Percentiles rank a stretch among this genome's conserved stretches.
Conservation (phyloP, 2,888 invertebrate species). For the Iselma pallidipennis region DNA sequence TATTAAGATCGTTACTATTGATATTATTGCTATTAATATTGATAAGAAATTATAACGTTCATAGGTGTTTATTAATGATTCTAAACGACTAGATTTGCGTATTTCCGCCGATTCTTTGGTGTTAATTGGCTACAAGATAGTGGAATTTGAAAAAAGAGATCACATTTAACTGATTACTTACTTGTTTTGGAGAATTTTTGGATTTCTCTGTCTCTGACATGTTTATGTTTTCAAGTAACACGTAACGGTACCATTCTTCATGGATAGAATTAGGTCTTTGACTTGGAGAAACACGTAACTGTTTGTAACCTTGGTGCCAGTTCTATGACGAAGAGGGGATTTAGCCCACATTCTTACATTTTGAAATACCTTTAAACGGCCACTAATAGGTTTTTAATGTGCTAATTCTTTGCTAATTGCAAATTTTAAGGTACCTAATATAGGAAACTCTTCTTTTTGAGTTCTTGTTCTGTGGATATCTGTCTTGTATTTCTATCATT, state of each 20-base stretch:
- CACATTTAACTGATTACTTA: background rate
- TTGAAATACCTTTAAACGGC: no score
- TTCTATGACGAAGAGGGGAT: background rate
- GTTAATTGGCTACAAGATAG: background rate
- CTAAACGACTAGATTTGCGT: background rate
- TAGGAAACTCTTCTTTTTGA: no score
- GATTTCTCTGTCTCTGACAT: background rate
- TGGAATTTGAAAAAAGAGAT: background rate
- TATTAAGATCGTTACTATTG: constrained; percentile 36
- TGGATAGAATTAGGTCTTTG: background rate
- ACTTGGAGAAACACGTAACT: background rate
- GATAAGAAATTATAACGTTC: constrained; percentile 22
- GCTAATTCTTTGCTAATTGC: no score
- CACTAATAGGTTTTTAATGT: no score
- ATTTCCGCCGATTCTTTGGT: background rate
- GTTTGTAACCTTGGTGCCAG: background rate
- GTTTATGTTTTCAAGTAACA: background rate
- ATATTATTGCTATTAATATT: constrained; percentile 29
- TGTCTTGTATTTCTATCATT: no score
- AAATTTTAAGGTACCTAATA: no score
- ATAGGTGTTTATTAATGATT: constrained; percentile 2
- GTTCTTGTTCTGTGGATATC: no score
- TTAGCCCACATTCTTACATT: no score
- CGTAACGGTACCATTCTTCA: background rate
- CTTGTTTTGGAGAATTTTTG: background rate